Base-by-base conservation (phyloP, 37 sponge, comb jelly and placozoan genomes). In the Diacarnus erythraeanus region DNA sequence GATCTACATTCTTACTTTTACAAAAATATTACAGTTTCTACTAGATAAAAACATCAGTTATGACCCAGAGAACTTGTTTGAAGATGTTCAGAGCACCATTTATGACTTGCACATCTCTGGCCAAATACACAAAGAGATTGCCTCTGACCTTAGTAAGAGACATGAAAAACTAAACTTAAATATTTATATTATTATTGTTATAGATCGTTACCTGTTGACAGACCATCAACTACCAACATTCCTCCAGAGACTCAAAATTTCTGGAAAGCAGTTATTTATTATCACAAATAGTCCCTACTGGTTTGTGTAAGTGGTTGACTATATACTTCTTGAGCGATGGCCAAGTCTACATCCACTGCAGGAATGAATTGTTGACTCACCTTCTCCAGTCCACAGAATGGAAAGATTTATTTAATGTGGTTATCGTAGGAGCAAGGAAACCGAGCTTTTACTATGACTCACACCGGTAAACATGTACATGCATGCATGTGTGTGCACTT, bases 241-340 rank as follows among this genome's bases (percentile, higher is more conserved):
- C 38, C 77, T 98, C 27, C 51, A 87, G 26, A 64, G 69, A 36
- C 75, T 98, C 35, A 93, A 89, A 44, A 67, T 18, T 47, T 64
- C 83, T 43, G 81, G 86, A 0, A 98, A 98, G 70, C 89, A 94
- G 47, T 80, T 92, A 42, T 96, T 98, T 47, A 80, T 98, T 41
- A 74, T 98, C 51, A 96, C 97, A 27, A 98, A 98, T 80, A 96
- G 97, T 69, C 85, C 81, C 36, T 97, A 77, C 81, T 78, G 71
- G 60, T 95, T 92, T 82, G 81, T 95, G 96, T 95, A 67, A 82
- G 96, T 85, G 31, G 1, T 6, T 31, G 10, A 25, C 70, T n/a
- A n/a, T n/a, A n/a, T n/a, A n/a, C n/a, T n/a, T n/a, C n/a, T n/a
- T n/a, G n/a, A n/a, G n/a, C n/a, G n/a, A n/a, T n/a, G n/a, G n/a